A percentile compares a stretch with the other conserved stretches of the same genome.
Evolutionary conservation across 2,888 invertebrate genomes (phyloP).

Genomic region (Chloroclysta siterata): DNA sequence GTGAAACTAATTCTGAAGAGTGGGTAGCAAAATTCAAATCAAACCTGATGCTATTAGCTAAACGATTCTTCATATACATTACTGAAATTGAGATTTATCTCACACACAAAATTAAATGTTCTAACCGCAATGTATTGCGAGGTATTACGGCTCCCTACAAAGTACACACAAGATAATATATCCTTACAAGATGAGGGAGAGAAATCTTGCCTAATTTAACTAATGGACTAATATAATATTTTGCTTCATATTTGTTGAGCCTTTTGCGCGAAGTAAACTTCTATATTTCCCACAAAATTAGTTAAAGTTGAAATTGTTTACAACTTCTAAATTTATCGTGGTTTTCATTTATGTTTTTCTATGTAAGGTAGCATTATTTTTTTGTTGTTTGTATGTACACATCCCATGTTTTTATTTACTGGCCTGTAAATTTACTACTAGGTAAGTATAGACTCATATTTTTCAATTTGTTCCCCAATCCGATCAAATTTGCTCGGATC

Average conservation of each 20-base stretch:
- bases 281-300: constrained; percentile 51
- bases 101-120: constrained; percentile 76
- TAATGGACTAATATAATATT: constrained; percentile 75
- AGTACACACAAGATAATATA: constrained; percentile 75
- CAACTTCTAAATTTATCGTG: constrained; percentile 49
- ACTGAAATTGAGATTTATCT: constrained; percentile 73
- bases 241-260: constrained; percentile 51
- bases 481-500: constrained; percentile 48
- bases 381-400: no score
- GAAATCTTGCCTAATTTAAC: constrained; percentile 81
- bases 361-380: no score
- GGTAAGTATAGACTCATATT: constrained; percentile 40
- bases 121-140: constrained; percentile 77
- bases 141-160: constrained; percentile 62
- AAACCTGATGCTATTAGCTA: constrained; percentile 26
- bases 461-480: constrained; percentile 51
- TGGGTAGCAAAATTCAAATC: constrained; percentile 11
- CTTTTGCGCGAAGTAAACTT: constrained; percentile 54
- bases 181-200: constrained; percentile 71
- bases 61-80: constrained; percentile 52
- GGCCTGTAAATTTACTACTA: not conserved
- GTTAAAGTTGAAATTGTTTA: constrained; percentile 54
- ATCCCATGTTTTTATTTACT: not conserved
- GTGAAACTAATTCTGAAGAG: not conserved
- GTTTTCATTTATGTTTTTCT: constrained; percentile 25